A percentile compares a stretch with the other conserved stretches of the same genome.
Evolutionary conservation across 1,140 invertebrate genomes (phyloP).

Genomic region (Drosophila guanche): DNA sequence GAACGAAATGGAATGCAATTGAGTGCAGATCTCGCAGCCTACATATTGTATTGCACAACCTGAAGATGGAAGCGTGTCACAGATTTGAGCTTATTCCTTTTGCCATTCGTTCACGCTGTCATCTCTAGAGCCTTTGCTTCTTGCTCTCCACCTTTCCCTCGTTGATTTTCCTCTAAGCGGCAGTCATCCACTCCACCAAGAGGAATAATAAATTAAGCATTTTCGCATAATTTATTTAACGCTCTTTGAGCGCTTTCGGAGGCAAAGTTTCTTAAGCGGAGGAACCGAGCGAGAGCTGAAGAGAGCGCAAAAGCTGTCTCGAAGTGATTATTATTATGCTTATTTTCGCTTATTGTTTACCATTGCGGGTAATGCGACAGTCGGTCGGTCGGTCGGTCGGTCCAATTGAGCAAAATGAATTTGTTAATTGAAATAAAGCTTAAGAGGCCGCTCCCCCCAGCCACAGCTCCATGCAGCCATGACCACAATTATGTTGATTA

Average conservation of each 20-base stretch:
- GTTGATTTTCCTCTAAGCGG: not conserved
- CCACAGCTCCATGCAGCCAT: conserved; percentile 6
- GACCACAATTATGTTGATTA: conserved; percentile 30
- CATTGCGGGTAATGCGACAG: not conserved
- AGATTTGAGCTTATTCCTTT: no score
- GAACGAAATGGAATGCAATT: not conserved
- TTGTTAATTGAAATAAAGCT: conserved; percentile 64
- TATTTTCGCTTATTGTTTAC: conserved; percentile 15
- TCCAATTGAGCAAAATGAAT: conserved; percentile 73
- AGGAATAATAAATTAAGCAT: conserved; percentile 24
- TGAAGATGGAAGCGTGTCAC: no score
- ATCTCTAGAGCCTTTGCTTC: not conserved
- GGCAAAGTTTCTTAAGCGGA: conserved; percentile 28
- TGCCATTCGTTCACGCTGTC: not conserved
- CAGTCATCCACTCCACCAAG: not conserved
- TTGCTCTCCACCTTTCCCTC: not conserved
- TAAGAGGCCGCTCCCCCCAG: not conserved
- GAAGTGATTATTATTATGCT: conserved; percentile 19
- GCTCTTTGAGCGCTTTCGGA: conserved; percentile 25
- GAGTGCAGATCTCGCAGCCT: no score
- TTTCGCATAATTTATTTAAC: conserved; percentile 44
- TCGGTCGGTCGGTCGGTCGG: conserved; percentile 5
- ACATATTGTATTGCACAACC: no score
- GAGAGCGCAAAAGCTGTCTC: not conserved
- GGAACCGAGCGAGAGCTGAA: no score